Base-by-base conservation (phyloP, 2,797 vertebrate genomes). In the Clarias platycephalus region DNA sequence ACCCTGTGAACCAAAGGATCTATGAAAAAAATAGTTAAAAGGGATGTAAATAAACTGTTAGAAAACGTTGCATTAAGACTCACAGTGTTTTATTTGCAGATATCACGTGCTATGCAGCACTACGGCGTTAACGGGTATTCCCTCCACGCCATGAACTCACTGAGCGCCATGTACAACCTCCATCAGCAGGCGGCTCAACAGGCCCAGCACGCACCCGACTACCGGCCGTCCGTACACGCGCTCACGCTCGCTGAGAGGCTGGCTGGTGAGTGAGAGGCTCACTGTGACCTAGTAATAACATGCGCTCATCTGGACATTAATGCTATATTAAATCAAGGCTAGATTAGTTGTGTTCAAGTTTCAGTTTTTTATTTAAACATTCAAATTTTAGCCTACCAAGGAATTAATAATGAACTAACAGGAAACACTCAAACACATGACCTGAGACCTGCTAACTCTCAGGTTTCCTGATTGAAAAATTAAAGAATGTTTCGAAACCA, bases 131-230 rank as follows among this genome's bases (percentile, higher is more conserved):
- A 98, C 22, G 97, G 97, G 84, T 98, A 98, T 92, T 99, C 97
- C 0, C 95, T 98, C 83, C 97, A 99, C 5, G 97, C 98, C 89
- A 98, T 99, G 97, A 98, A 98, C 90, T 98, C 97, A 0, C 94
- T 99, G 88, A 99, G 97, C 2, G 97, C 97, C 93, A 99, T 99
- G 98, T 99, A 98, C 93, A 98, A 99, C 94, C 95, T 98, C 84
- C 98, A 99, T 91, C 98, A 99, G 94, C 97, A 99, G 93, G 97
- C 97, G 18, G 97, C 98, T 64, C 98, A 99, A 92, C 97, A 99
- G 92, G 97, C 97, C 10, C 98, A 99, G 92, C 97, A 98, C 0
- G 95, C 97, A 1, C 97, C 97, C 0, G 97, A 98, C 94, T 99
- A 98, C 93, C 90, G 97, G 67, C 97, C 97, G 0, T 98, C 97